A percentile compares a stretch with the other conserved stretches of the same genome.
These are phyloP conservation scores for Nesoenas mayeri DNA, from an alignment of 2,113 vertebrate genomes.

Conservation along the genomic window DNA sequence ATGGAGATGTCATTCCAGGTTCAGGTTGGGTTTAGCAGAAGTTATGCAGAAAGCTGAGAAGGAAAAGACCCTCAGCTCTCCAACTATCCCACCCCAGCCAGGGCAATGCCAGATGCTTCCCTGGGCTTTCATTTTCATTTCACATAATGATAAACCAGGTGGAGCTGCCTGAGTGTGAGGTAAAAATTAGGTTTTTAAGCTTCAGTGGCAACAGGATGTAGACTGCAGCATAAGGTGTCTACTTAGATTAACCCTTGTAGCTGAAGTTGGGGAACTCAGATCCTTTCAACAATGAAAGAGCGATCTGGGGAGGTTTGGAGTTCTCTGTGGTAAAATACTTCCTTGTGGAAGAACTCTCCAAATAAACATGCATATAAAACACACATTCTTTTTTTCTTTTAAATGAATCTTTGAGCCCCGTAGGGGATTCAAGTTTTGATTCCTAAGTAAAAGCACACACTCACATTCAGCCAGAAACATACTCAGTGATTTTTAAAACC, in stretches of 20 bases:
- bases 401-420: background rate
- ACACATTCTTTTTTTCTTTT: background rate
- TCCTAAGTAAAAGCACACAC: background rate
- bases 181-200: background rate
- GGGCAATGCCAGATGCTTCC: background rate
- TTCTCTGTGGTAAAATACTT: slow-evolving; percentile 41
- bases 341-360: background rate
- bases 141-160: background rate
- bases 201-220: background rate
- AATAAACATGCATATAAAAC: background rate
- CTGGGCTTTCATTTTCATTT: background rate
- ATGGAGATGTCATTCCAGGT: background rate
- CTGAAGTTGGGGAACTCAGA: background rate
- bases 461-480: background rate
- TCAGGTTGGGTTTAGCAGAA: background rate
- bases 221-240: background rate
- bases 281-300: background rate
- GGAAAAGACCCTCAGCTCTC: background rate
- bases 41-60: background rate
- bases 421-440: background rate
- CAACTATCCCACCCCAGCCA: background rate
- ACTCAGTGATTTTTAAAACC: background rate
- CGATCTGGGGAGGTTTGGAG: background rate
- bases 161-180: background rate
- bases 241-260: background rate